phyloP scores from a whole-genome alignment of 2,888 invertebrate genomes.

The Drosophila infuscata region DNA sequence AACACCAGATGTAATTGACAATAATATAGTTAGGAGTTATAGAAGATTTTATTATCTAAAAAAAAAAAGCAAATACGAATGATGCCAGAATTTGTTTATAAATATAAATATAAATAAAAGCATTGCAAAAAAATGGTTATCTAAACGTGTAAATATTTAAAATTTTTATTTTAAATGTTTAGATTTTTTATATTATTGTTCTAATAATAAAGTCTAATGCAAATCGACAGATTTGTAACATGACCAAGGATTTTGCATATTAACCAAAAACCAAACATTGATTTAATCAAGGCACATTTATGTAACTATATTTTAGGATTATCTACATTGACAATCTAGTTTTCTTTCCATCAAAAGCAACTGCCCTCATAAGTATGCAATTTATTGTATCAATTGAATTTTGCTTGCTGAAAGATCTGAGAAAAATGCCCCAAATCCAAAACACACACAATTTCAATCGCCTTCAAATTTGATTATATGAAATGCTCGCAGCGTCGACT shows the following conservation, averaged over 20 bases:
- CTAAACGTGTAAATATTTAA: neutral
- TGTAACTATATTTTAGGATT: neutral
- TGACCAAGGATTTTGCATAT: neutral
- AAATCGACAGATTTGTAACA: neutral
- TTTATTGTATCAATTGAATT: slow-evolving; percentile 18
- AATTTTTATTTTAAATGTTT: neutral
- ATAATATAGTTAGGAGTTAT: neutral
- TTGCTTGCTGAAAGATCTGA: slow-evolving; percentile 41
- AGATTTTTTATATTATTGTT: rapidly evolving
- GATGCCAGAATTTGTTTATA: too few relatives aligned
- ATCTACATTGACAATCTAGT: neutral
- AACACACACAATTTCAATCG: slow-evolving; percentile 35
- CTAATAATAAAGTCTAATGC: neutral
- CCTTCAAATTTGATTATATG: slow-evolving; percentile 63
- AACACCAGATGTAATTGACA: neutral
- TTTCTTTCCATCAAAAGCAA: neutral
- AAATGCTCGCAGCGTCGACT: slow-evolving; percentile 56
- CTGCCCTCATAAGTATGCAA: slow-evolving; percentile 62
- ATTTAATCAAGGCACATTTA: neutral
- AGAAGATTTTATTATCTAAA: neutral
- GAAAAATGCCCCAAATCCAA: slow-evolving; percentile 48
- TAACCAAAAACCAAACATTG: neutral
- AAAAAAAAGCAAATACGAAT: neutral
- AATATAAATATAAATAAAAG: neutral
- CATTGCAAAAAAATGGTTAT: too few relatives aligned